Percentiles rank a stretch among this genome's conserved stretches.
Evolutionary conservation across 2,113 vertebrate genomes (phyloP).

Genomic region (Noctilio leporinus): DNA sequence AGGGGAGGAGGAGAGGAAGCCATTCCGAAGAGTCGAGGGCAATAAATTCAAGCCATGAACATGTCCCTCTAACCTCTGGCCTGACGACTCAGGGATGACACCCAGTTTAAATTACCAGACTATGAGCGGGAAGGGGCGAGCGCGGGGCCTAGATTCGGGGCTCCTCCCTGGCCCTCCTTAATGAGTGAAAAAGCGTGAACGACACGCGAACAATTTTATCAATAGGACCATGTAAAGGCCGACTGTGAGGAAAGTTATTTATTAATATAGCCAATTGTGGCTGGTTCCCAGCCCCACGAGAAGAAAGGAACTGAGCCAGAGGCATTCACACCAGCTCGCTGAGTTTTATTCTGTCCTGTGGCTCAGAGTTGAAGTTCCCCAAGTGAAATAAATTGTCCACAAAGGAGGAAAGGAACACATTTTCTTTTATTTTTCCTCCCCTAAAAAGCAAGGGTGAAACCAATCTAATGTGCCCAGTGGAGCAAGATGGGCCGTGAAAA

Average conservation of each 20-base stretch:
- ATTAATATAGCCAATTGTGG: constrained; percentile 94
- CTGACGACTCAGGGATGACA: constrained; percentile 82
- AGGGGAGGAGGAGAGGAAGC: constrained; percentile 62
- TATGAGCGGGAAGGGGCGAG: constrained; percentile 71
- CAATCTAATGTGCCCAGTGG: constrained; percentile 89
- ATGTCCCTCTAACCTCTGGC: constrained; percentile 91
- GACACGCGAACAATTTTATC: constrained; percentile 98
- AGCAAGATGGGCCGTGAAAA: constrained; percentile 88
- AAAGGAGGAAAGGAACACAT: constrained; percentile 86
- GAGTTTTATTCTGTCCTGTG: constrained; percentile 88
- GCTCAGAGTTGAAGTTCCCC: constrained; percentile 87
- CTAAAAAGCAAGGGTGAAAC: constrained; percentile 89
- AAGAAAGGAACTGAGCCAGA: constrained; percentile 84
- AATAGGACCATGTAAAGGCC: constrained; percentile 91
- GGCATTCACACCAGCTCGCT: constrained; percentile 87
- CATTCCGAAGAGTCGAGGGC: constrained; percentile 82
- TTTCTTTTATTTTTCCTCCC: constrained; percentile 88
- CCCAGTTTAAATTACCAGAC: constrained; percentile 77
- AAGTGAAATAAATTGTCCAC: constrained; percentile 91
- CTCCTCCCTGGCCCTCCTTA: constrained; percentile 80
- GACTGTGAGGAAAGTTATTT: constrained; percentile 94
- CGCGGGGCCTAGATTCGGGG: constrained; percentile 80
- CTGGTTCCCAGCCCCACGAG: constrained; percentile 90
- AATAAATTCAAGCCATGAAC: constrained; percentile 89
- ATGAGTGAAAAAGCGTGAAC: constrained; percentile 92